phyloP scores from a whole-genome alignment of 2,113 vertebrate species.

The Origma solitaria region DNA sequence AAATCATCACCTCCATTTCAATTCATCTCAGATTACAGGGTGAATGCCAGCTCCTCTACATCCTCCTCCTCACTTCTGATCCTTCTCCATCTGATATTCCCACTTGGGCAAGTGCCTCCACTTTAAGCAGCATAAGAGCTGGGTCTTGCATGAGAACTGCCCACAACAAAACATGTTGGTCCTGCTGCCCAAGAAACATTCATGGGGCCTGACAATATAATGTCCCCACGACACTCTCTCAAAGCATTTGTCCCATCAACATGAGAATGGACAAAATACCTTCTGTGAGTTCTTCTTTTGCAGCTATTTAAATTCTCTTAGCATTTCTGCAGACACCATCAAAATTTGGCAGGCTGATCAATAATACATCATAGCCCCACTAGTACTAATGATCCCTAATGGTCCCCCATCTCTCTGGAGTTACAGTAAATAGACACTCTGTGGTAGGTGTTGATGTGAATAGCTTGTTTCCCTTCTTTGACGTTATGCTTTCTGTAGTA shows the following conservation, averaged over 20 bases:
- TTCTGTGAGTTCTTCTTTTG: neutral
- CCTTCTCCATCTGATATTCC: neutral
- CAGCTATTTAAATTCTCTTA: neutral
- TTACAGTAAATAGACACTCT: neutral
- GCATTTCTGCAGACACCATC: neutral
- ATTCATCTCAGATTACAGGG: fast-evolving
- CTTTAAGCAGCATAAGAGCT: fast-evolving
- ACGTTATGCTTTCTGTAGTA: neutral
- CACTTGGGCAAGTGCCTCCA: neutral
- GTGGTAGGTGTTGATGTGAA: conserved; percentile 34
- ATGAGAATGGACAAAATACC: neutral
- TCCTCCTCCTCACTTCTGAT: neutral
- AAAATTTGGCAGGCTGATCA: neutral
- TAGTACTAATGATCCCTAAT: neutral
- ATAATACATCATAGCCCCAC: neutral
- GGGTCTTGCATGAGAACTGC: neutral
- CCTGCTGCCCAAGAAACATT: neutral
- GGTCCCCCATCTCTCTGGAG: neutral
- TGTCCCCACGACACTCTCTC: fast-evolving
- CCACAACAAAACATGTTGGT: neutral
- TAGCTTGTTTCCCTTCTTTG: neutral
- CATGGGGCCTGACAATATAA: neutral
- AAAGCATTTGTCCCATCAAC: neutral
- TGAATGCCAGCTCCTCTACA: neutral
- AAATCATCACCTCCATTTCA: neutral